Base-by-base conservation (phyloP, 2,113 vertebrate species). In the Neodon shergylaensis region DNA sequence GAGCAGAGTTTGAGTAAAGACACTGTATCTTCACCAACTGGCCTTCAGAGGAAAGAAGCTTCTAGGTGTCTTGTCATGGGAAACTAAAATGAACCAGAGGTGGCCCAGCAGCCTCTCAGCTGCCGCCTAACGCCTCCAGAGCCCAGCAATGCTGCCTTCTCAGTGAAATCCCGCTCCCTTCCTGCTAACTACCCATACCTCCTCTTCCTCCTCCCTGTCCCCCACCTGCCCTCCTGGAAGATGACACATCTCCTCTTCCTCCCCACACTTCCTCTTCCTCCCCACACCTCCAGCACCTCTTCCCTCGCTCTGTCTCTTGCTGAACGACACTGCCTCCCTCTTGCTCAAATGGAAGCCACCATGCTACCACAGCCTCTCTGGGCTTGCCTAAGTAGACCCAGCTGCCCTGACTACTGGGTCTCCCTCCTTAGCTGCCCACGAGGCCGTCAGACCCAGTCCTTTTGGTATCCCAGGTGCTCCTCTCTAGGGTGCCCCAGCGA, bases 61-160 rank as follows among this genome's bases (percentile, higher is more conserved):
- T 95, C 77, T 49, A 58, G 74, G 63, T 44, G 12, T 14, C 0
- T 33, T 70, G 86, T 95, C 72, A 92, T 72, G 12, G 28, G 61
- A 85, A 92, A 86, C 82, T 91, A 83, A 91, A 92, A 82, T 52
- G 54, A 73, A 19, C 61, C n/a, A 9, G 9, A 58, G 65, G 90
- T 65, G 47, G 87, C 61, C 82, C 61, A 17, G 24, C 54, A 8
- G 24, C 84, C 31, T 94, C 87, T 89, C 42, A 5, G 39, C 39
- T 74, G 21, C 77, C 61, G 4, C 83, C 88, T 77, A 61, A 63
- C 5, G 13, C n/a, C 39, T 33, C 85, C 24, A 73, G n/a, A 68
- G 22, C 2, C 0, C 72, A 2, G 65, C 19, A 7, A 9, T 12
- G 52, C 42, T 3, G 2, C 58, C 54, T 36, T 77, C 36, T 54